Conservation (phyloP, 2,888 invertebrate genomes). For the Homarus gammarus region DNA sequence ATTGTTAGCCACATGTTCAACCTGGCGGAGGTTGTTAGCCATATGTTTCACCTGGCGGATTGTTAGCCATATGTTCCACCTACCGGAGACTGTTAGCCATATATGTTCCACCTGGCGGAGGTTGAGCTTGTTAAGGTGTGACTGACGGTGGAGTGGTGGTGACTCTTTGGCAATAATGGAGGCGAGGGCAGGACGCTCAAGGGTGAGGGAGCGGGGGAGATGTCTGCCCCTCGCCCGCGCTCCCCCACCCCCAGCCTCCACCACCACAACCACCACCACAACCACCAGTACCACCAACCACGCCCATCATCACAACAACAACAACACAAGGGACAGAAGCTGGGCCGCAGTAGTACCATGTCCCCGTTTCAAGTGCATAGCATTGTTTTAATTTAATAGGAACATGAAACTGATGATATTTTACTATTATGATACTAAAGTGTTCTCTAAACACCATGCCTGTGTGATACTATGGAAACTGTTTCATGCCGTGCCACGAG, state of each 20-base stretch:
- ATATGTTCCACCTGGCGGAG: not conserved
- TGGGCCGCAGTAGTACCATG: constrained; percentile 26
- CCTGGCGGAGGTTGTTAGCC: not conserved
- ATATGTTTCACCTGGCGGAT: not conserved
- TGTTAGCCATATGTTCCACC: not conserved
- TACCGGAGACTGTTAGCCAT: not conserved
- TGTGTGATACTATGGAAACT: constrained; percentile 64
- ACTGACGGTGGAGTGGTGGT: constrained; percentile 32
- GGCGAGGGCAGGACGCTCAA: not conserved
- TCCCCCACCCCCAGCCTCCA: constrained; percentile 28
- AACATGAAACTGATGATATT: constrained; percentile 55
- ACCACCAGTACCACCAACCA: constrained; percentile 12
- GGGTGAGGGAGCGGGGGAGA: constrained; percentile 39
- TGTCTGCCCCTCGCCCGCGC: constrained; percentile 39
- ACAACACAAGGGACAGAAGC: constrained; percentile 36
- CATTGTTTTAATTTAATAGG: constrained; percentile 39
- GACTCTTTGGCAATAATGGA: constrained; percentile 44
- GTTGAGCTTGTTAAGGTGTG: not conserved
- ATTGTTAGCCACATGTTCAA: not conserved
- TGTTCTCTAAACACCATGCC: constrained; percentile 68
- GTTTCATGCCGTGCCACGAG: constrained; percentile 21
- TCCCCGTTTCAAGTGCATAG: constrained; percentile 40
- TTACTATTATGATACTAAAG: constrained; percentile 60
- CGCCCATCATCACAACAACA: not conserved
- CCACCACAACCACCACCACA: constrained; percentile 3